Percentiles rank a stretch among this genome's conserved stretches.
Evolutionary conservation across 2,888 invertebrate species (phyloP).

Genomic region (Epiblema foenella): DNA sequence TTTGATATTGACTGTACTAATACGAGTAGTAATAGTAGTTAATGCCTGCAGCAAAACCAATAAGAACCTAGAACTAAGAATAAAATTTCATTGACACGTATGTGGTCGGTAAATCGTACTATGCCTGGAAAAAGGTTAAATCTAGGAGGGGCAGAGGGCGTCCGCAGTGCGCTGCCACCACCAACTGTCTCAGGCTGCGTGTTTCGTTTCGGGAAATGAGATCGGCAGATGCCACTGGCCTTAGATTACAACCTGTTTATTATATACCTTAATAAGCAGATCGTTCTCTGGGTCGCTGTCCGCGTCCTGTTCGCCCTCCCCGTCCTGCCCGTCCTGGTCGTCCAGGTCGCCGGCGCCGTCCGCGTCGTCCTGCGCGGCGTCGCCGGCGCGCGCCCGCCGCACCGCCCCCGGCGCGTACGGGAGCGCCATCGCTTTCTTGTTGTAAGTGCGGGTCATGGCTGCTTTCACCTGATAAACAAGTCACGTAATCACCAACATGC

Average conservation of each 20-base stretch:
- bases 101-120: too few species aligned
- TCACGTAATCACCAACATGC: neutral
- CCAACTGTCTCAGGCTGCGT: too few species aligned
- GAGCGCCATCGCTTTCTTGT: slow-evolving; percentile 91
- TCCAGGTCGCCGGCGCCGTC: slow-evolving; percentile 61
- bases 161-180: too few species aligned
- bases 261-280: slow-evolving; percentile 88
- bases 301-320: slow-evolving; percentile 54
- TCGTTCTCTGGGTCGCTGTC: slow-evolving; percentile 88
- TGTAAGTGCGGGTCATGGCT: slow-evolving; percentile 96
- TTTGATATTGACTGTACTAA: too few species aligned
- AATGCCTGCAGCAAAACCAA: too few species aligned
- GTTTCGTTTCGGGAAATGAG: too few species aligned
- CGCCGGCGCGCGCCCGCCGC: slow-evolving; percentile 77
- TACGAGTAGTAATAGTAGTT: too few species aligned
- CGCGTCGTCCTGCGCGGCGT: slow-evolving; percentile 64
- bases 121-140: too few species aligned
- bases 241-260: neutral
- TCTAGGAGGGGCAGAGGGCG: too few species aligned
- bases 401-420: slow-evolving; percentile 90
- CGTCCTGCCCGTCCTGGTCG: slow-evolving; percentile 72
- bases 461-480: slow-evolving; percentile 91
- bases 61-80: too few species aligned
- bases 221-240: too few species aligned
- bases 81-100: too few species aligned